Conservation (phyloP, 2,888 invertebrate genomes). For the Prosopocoilus inquinatus region DNA sequence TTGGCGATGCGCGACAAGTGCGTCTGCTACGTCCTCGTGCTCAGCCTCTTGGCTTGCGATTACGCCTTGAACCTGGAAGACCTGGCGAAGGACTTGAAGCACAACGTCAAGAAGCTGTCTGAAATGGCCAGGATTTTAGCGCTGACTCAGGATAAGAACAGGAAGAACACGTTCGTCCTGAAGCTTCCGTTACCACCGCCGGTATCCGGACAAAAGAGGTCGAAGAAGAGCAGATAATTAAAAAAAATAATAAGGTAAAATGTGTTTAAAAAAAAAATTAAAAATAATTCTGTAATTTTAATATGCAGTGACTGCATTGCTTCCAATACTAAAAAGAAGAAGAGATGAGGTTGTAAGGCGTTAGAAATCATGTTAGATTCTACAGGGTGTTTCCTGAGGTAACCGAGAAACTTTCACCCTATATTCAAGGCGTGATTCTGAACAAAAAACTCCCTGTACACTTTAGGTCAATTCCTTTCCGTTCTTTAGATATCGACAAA, state of each 20-base stretch:
- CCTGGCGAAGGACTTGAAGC: slow-evolving; percentile 39
- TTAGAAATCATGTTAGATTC: no score
- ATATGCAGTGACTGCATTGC: no score
- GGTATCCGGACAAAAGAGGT: not conserved
- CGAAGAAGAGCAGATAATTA: slow-evolving; percentile 1
- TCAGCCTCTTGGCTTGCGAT: slow-evolving; percentile 39
- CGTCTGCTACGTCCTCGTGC: slow-evolving; percentile 43
- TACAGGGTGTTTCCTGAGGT: no score
- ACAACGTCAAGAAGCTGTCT: slow-evolving; percentile 40
- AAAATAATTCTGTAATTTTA: no score
- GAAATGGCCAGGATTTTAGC: slow-evolving; percentile 42
- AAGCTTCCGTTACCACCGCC: slow-evolving; percentile 41
- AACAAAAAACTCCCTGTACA: no score
- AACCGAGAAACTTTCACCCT: no score
- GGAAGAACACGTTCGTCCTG: slow-evolving; percentile 29
- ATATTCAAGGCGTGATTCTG: no score
- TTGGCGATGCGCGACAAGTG: slow-evolving; percentile 45
- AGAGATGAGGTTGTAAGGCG: no score
- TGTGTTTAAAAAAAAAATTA: not conserved
- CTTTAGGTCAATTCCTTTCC: no score
- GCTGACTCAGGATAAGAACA: slow-evolving; percentile 35
- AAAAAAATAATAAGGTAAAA: no score
- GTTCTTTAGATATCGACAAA: no score
- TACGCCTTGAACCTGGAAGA: slow-evolving; percentile 39
- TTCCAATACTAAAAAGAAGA: no score